Conservation (phyloP, 1,140 invertebrate genomes). For the Nephila pilipes region DNA sequence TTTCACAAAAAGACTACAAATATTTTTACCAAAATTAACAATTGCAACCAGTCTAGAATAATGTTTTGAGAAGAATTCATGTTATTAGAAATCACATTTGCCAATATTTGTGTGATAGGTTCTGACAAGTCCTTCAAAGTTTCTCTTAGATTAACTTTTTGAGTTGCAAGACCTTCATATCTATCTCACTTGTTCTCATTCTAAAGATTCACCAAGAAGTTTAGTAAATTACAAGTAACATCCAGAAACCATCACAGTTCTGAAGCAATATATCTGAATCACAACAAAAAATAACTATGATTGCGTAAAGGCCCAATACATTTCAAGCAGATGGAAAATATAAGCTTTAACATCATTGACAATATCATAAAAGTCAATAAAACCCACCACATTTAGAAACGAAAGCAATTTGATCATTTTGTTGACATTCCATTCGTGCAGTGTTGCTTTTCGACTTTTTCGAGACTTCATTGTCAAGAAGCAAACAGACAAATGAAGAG, state of each 20-base stretch:
- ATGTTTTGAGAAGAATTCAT: no score
- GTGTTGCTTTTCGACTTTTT: slow-evolving; percentile 24
- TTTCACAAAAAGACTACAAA: no score
- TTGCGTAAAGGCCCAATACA: not conserved
- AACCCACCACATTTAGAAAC: not conserved
- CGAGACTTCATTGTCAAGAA: slow-evolving; percentile 38
- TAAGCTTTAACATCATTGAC: not conserved
- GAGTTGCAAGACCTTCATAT: no score
- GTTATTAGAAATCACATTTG: no score
- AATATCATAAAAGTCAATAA: slow-evolving; percentile 9
- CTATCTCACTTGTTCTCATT: no score
- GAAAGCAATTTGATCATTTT: slow-evolving; percentile 56
- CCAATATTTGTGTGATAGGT: no score
- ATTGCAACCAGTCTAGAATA: no score
- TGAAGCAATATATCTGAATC: not conserved
- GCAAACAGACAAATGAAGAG: slow-evolving; percentile 62
- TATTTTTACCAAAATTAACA: no score
- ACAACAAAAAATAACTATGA: not conserved
- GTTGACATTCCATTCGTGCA: slow-evolving; percentile 38
- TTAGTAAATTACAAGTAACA: no score
- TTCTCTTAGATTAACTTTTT: no score
- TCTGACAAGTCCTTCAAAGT: no score
- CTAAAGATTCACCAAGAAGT: no score
- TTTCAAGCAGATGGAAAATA: not conserved
- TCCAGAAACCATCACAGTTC: not conserved